Evolutionary conservation across 2,113 vertebrate genomes (phyloP).

Genomic region (Falco punctatus): DNA sequence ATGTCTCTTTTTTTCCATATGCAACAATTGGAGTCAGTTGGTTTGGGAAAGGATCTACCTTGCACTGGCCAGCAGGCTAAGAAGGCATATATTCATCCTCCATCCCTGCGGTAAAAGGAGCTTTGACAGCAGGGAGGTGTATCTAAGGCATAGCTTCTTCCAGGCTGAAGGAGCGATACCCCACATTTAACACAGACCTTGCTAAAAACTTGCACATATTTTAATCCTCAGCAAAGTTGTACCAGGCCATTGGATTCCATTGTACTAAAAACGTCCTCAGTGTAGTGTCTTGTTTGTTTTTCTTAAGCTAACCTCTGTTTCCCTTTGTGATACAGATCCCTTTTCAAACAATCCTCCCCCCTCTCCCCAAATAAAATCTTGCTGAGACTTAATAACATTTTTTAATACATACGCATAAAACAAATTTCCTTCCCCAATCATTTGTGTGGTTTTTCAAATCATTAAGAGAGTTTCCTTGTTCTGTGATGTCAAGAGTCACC

Average conservation of each 20-base stretch:
- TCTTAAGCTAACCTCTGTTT: constrained; percentile 11
- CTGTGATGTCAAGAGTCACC: constrained; percentile 67
- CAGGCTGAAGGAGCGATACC: neutral
- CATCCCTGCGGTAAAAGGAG: neutral
- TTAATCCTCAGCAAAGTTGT: neutral
- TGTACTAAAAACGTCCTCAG: neutral
- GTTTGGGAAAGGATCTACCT: neutral
- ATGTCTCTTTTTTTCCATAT: neutral
- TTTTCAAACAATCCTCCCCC: neutral
- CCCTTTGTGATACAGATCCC: constrained; percentile 2
- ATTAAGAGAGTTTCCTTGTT: constrained; percentile 68
- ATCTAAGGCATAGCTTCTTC: neutral
- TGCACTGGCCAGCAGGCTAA: rapidly evolving
- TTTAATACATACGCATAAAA: constrained; percentile 41
- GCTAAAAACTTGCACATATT: neutral
- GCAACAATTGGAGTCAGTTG: neutral
- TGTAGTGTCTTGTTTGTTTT: neutral
- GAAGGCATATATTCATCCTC: neutral
- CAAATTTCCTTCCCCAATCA: constrained; percentile 56
- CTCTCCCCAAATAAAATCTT: neutral
- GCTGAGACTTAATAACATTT: constrained; percentile 39
- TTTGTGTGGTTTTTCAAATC: constrained; percentile 50
- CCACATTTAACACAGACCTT: neutral
- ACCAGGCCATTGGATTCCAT: neutral
- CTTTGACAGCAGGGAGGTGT: neutral